A percentile compares a stretch with the other conserved stretches of the same genome.
phyloP scores from a whole-genome alignment of 2,113 vertebrate genomes.

The Eulemur macaco region DNA sequence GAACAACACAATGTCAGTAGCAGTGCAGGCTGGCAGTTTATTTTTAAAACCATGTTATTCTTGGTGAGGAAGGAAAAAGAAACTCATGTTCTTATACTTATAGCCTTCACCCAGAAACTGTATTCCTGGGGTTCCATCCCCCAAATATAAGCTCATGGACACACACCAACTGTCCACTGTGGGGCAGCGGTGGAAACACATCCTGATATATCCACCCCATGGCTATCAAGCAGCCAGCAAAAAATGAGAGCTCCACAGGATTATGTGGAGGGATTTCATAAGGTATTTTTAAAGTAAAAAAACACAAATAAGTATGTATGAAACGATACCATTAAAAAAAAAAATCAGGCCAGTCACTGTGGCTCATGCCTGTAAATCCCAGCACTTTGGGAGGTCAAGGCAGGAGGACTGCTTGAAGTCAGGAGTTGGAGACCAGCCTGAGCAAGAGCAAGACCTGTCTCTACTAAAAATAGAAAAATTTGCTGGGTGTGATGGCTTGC shows the following conservation, averaged over 20 bases:
- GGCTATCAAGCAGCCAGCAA: neutral
- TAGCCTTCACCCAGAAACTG: neutral
- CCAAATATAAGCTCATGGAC: neutral
- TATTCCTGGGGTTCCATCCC: neutral
- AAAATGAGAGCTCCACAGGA: neutral
- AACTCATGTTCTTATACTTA: neutral
- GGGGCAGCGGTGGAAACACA: too few relatives aligned
- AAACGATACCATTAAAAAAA: neutral
- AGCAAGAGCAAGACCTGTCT: too few relatives aligned
- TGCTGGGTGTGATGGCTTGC: too few relatives aligned
- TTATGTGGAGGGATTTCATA: neutral
- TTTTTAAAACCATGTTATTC: neutral
- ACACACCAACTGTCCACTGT: neutral
- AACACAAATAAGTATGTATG: neutral
- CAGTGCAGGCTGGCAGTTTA: neutral
- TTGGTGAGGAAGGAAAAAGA: neutral
- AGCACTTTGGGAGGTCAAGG: too few relatives aligned
- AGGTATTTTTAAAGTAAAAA: neutral
- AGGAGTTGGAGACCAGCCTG: too few relatives aligned
- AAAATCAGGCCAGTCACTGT: too few relatives aligned
- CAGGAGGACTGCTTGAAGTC: too few relatives aligned
- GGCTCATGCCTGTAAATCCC: too few relatives aligned
- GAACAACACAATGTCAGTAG: neutral
- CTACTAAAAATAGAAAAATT: too few relatives aligned
- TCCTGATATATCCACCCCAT: neutral